Conservation (phyloP, 30 jellyfish, hydroid and myxozoan species). For the Aurelia sp. region DNA sequence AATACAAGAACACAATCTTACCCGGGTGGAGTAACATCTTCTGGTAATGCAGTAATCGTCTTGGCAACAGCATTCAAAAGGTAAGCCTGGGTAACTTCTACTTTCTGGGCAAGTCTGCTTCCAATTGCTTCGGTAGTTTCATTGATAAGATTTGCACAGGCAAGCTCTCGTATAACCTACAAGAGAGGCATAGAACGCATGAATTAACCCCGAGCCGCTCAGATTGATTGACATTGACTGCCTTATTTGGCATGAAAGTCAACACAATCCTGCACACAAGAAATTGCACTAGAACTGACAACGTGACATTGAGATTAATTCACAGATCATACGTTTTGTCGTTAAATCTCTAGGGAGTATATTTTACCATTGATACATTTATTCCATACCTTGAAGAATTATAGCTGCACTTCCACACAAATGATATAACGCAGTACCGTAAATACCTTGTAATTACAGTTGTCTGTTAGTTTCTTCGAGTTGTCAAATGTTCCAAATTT, state of each 20-base stretch:
- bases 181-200: background rate
- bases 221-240: too few relatives aligned
- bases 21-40: constrained; percentile 30
- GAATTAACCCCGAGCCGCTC: too few relatives aligned
- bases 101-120: constrained; percentile 13
- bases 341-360: too few relatives aligned
- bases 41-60: constrained; percentile 38
- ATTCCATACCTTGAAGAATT: too few relatives aligned
- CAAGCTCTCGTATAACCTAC: constrained; percentile 52
- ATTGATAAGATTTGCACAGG: constrained; percentile 14
- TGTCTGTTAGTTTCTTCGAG: constrained; percentile 25
- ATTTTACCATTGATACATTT: too few relatives aligned
- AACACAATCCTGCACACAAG: too few relatives aligned
- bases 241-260: too few relatives aligned
- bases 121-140: constrained; percentile 25
- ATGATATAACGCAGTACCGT: background rate
- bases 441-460: constrained; percentile 38
- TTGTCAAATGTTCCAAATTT: constrained; percentile 48
- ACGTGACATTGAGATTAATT: too few relatives aligned
- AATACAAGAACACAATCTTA: background rate
- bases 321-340: too few relatives aligned
- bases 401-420: too few relatives aligned
- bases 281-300: too few relatives aligned
- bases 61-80: constrained; percentile 21
- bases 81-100: constrained; percentile 41